Conservation (phyloP, 2,797 vertebrate species). For the Botia almorhae region DNA sequence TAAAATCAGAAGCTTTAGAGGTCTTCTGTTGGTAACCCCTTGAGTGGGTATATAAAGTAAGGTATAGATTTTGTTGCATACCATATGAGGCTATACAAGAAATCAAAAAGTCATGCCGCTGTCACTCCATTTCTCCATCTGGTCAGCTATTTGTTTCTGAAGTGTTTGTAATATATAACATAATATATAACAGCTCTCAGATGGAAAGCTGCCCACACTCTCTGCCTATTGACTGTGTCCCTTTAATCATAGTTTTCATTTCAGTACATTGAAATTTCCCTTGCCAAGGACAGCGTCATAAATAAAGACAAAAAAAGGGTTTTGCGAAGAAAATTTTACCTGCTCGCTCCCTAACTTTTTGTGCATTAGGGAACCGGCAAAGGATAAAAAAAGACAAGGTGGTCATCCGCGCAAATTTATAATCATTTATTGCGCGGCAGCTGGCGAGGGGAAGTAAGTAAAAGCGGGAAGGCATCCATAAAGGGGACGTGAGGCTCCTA, state of each 20-base stretch:
- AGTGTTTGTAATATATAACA: slow-evolving; percentile 82
- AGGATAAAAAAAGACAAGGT: slow-evolving; percentile 82
- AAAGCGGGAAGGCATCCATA: slow-evolving; percentile 86
- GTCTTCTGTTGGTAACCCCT: background rate
- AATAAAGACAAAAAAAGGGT: slow-evolving; percentile 83
- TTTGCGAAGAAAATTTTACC: slow-evolving; percentile 88
- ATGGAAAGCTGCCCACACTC: slow-evolving; percentile 81
- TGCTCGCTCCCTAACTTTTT: slow-evolving; percentile 88
- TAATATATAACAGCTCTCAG: slow-evolving; percentile 62
- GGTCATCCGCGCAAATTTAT: slow-evolving; percentile 93
- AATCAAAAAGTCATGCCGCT: background rate
- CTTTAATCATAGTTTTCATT: slow-evolving; percentile 98
- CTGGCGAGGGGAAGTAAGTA: slow-evolving; percentile 80
- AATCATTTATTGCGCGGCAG: slow-evolving; percentile 89
- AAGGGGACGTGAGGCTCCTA: slow-evolving; percentile 82
- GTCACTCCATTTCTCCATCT: slow-evolving; percentile 64
- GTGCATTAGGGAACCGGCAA: slow-evolving; percentile 83
- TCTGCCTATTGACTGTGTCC: slow-evolving; percentile 83
- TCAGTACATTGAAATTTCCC: slow-evolving; percentile 94
- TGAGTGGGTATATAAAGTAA: background rate
- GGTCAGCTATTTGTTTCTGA: slow-evolving; percentile 85
- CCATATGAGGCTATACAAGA: background rate
- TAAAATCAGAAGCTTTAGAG: slow-evolving; percentile 36
- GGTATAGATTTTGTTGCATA: background rate
- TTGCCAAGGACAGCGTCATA: slow-evolving; percentile 96